Conservation (phyloP, 2,888 invertebrate genomes). For the Monoplex corrugatus region DNA sequence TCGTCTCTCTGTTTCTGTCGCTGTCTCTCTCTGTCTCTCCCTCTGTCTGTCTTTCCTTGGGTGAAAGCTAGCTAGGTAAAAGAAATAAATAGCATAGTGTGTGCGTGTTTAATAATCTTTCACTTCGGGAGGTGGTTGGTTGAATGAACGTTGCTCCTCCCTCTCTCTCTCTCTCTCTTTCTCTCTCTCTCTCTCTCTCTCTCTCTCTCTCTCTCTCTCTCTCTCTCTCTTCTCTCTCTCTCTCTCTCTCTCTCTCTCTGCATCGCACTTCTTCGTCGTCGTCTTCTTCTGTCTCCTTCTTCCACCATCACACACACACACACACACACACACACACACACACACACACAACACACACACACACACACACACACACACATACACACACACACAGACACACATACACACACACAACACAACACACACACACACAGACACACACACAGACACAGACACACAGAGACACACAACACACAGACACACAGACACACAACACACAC, state of each 20-base stretch:
- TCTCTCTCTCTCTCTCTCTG: slow-evolving; percentile 33
- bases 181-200: slow-evolving; percentile 14
- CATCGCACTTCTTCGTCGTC: neutral
- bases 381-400: no score
- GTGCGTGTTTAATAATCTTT: no score
- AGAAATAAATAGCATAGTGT: no score
- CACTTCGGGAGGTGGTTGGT: no score
- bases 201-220: neutral
- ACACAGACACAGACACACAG: no score
- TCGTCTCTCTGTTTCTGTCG: neutral
- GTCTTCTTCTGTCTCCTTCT: neutral
- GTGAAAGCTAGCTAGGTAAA: no score
- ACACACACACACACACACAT: no score
- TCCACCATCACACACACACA: neutral
- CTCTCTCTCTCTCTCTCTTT: neutral
- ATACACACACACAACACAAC: neutral
- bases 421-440: neutral
- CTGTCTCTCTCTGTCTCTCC: neutral
- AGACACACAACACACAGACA: no score
- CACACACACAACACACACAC: no score
- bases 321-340: no score
- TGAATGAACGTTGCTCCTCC: no score
- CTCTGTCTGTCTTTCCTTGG: neutral
- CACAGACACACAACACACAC: no score
- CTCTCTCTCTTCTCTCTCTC: slow-evolving; percentile 7